Evolutionary conservation across 1,140 invertebrate species (phyloP).

Genomic region (Ylistrum balloti): DNA sequence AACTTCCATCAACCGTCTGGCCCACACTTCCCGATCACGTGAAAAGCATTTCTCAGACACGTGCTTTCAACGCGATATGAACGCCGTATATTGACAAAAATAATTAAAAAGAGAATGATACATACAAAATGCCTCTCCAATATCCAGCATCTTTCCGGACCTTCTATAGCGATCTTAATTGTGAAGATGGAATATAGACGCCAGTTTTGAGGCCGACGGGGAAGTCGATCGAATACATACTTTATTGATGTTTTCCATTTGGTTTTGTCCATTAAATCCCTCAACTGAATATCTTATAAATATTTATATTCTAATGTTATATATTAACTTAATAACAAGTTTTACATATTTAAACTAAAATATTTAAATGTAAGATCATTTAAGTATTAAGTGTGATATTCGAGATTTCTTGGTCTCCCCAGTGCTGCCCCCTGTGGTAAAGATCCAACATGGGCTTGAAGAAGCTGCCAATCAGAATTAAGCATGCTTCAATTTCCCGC

Average conservation of each 20-base stretch:
- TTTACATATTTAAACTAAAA: neutral
- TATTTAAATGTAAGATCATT: neutral
- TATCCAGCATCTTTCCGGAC: neutral
- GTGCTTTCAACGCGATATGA: neutral
- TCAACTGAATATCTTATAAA: no score
- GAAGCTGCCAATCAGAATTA: neutral
- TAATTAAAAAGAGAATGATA: constrained; percentile 17
- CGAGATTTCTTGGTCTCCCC: neutral
- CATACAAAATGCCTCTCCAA: constrained; percentile 13
- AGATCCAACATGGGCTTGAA: neutral
- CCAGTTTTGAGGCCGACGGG: neutral
- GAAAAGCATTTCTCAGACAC: neutral
- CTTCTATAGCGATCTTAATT: neutral
- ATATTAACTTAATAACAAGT: no score
- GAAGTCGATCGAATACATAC: neutral
- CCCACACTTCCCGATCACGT: neutral
- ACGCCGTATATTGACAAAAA: neutral
- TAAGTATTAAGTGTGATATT: neutral
- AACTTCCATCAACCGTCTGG: neutral
- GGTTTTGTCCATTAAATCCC: neutral
- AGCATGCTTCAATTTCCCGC: constrained; percentile 31
- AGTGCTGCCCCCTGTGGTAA: neutral
- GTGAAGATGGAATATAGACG: neutral
- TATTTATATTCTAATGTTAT: no score
- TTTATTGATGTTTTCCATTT: no score